Conservation (phyloP, 1,140 invertebrate species). For the Cyrtorhinus lividipennis region DNA sequence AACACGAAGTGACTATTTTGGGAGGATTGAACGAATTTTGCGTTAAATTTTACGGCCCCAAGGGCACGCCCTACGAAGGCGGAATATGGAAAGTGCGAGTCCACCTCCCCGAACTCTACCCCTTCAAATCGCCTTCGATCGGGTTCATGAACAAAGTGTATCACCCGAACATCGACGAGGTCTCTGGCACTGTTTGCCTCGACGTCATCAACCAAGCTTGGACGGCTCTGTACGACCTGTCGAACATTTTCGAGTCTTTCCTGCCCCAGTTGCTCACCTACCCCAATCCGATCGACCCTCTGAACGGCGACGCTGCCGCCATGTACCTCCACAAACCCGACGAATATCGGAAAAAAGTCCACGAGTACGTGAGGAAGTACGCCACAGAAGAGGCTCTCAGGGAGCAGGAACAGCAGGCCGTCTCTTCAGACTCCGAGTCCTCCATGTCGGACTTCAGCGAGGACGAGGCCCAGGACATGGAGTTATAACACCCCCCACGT, state of each 20-base stretch:
- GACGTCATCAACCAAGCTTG: slow-evolving; percentile 97
- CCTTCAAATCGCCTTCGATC: slow-evolving; percentile 99
- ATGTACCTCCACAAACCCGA: slow-evolving; percentile 99
- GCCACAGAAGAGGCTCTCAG: slow-evolving; percentile 91
- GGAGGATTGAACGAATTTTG: slow-evolving; percentile 98
- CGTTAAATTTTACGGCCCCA: slow-evolving; percentile 97
- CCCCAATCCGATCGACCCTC: slow-evolving; percentile 98
- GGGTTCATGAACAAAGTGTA: slow-evolving; percentile 99
- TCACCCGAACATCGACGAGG: slow-evolving; percentile 99
- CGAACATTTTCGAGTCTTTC: slow-evolving; percentile 99
- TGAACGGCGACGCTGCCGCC: slow-evolving; percentile 97
- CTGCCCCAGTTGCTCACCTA: slow-evolving; percentile 96
- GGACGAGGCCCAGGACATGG: slow-evolving; percentile 96
- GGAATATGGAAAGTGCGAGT: slow-evolving; percentile 99
- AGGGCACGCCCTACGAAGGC: slow-evolving; percentile 95
- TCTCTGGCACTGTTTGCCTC: slow-evolving; percentile 98
- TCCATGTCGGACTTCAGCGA: slow-evolving; percentile 98
- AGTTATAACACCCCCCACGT: slow-evolving; percentile 63
- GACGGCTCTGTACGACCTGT: slow-evolving; percentile 84
- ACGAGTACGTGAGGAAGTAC: slow-evolving; percentile 95
- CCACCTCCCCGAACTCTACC: slow-evolving; percentile 97
- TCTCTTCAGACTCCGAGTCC: slow-evolving; percentile 80
- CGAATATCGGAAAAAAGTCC: slow-evolving; percentile 98
- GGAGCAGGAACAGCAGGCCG: slow-evolving; percentile 58
- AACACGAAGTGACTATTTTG: slow-evolving; percentile 97